Evolutionary conservation across 2,888 invertebrate genomes (phyloP), one percentile per base, ranked within the genome.

Genomic region (Lampropteryx suffumata): DNA sequence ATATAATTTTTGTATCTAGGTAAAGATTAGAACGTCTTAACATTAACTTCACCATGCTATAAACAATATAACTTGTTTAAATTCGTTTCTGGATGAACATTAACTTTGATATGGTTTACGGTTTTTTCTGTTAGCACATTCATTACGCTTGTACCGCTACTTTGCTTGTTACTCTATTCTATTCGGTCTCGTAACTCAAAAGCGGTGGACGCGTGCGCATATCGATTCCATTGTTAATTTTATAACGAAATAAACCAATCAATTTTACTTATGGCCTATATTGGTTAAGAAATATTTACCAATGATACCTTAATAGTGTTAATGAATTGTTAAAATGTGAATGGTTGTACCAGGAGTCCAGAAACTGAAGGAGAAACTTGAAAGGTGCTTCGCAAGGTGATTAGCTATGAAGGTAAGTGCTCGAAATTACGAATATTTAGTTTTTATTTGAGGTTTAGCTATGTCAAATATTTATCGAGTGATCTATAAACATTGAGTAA

Each of bases 361-460:
- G 68, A 73, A 77, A 75, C 50, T 68, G 71, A 72, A 73, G 24
- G 24, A 69, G 71, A 61, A 69, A 69, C 71, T 51, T 37, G 34
- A 36, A 36, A 50, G 34, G 33, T n/a, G 17, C 10, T 21, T 54
- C 4, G 17, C 2, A 17, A 17, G 4, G 17, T 17, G 17, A 2
- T 33, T 27, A 14, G 56, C 10, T 46, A 56, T 56, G 56, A 56
- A 60, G 53, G 51, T 57, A 54, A 46, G 50, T n/a, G 11, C 10
- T 9, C 10, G 4, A 10, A 10, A 34, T 34, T 35, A 11, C 21
- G 35, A 24, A 11, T 24, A 11, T 8, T 11, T 6, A 24, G 24
- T 24, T 24, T 24, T 1, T 1, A 24, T 24, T 5, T 17, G 4
- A 17, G 17, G 2, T 17, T 17, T 17, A 17, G 17, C 4, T 17